Evolutionary conservation across 2,888 invertebrate species (phyloP).

Genomic region (Drosophila incognita): DNA sequence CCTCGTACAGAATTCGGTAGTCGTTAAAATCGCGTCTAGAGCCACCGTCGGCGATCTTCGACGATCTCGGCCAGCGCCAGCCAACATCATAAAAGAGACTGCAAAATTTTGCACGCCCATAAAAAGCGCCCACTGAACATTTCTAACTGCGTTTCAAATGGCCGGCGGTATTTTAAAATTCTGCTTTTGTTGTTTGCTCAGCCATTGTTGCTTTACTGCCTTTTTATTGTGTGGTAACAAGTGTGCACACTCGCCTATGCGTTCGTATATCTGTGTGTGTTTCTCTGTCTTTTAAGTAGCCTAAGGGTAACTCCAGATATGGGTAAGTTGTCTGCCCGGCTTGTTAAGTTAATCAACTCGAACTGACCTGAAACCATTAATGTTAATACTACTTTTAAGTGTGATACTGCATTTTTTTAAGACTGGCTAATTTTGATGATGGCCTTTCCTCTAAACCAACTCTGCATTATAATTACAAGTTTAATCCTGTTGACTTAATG

Average conservation of each 20-base stretch:
- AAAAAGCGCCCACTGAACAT: constrained; percentile 67
- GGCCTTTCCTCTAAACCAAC: background rate
- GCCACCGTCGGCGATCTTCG: constrained; percentile 56
- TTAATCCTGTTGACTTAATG: background rate
- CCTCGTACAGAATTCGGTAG: constrained; percentile 68
- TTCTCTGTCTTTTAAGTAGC: constrained; percentile 36
- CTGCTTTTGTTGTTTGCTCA: constrained; percentile 26
- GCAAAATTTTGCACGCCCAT: constrained; percentile 74
- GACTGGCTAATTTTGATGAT: background rate
- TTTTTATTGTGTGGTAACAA: constrained; percentile 58
- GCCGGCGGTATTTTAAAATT: constrained; percentile 68
- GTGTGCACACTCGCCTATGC: constrained; percentile 23
- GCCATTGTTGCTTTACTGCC: constrained; percentile 39
- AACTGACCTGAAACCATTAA: constrained; percentile 10
- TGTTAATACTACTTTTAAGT: background rate
- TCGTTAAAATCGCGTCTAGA: constrained; percentile 62
- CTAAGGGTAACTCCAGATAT: constrained; percentile 28
- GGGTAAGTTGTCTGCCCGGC: constrained; percentile 5
- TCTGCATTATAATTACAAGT: background rate
- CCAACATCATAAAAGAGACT: constrained; percentile 60
- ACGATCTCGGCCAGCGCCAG: constrained; percentile 36
- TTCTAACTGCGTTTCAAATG: constrained; percentile 47
- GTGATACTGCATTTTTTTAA: background rate
- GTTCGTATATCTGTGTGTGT: constrained; percentile 5
- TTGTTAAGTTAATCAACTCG: constrained; percentile 14